A percentile compares a stretch with the other conserved stretches of the same genome.
Evolutionary conservation across 2,888 invertebrate species (phyloP).

Genomic region (Parelbella ahira): DNA sequence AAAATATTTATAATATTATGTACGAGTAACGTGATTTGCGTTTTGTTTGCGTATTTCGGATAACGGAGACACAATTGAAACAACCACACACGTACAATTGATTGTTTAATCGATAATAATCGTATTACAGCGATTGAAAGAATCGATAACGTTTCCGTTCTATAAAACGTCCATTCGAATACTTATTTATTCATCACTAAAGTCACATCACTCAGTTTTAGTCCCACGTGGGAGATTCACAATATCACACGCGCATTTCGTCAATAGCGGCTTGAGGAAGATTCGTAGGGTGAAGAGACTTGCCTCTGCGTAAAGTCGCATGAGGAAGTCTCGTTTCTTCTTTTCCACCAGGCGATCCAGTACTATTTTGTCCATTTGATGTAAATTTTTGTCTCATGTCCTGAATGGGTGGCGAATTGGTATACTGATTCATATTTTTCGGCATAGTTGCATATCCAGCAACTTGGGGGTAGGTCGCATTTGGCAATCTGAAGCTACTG

Average conservation of each 20-base stretch:
- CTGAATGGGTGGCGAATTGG: conserved; percentile 71
- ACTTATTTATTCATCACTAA: conserved; percentile 58
- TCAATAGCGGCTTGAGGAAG: conserved; percentile 92
- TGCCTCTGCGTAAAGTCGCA: conserved; percentile 65
- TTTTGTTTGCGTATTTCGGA: too few relatives aligned
- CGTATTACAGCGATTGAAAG: conserved; percentile 59
- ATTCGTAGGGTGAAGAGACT: conserved; percentile 76
- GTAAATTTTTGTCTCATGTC: conserved; percentile 81
- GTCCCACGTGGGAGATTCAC: conserved; percentile 40
- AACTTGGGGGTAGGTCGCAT: conserved; percentile 68
- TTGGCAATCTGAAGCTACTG: conserved; percentile 71
- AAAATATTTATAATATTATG: too few relatives aligned
- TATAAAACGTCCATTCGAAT: conserved; percentile 51
- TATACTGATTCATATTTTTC: conserved; percentile 81
- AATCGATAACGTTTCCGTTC: conserved; percentile 59
- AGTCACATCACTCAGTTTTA: conserved; percentile 36
- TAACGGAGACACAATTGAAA: too few relatives aligned
- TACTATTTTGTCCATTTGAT: conserved; percentile 75
- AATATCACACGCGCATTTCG: conserved; percentile 94
- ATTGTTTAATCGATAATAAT: conserved; percentile 67
- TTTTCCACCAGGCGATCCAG: conserved; percentile 56
- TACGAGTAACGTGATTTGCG: not conserved
- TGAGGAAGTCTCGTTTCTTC: conserved; percentile 53
- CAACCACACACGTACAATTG: conserved; percentile 46
- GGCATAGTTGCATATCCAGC: conserved; percentile 80